Conservation (phyloP, 2,113 vertebrate genomes). For the Orientallactaga bullata region DNA sequence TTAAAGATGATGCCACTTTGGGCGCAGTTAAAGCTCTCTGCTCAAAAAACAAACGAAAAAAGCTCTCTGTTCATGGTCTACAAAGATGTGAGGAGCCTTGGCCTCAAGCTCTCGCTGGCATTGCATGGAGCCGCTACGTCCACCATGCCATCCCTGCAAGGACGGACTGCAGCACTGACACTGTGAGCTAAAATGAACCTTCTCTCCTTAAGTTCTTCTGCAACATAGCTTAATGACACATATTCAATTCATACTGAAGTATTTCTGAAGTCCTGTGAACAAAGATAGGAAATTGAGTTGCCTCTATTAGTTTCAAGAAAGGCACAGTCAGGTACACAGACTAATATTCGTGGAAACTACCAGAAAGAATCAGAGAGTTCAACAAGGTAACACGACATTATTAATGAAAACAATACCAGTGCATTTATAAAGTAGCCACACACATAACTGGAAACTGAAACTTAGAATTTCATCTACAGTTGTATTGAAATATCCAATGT, state of each 20-base stretch:
- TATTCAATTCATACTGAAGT: neutral
- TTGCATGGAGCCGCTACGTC: too few species aligned
- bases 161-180: too few species aligned
- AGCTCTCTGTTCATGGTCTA: too few species aligned
- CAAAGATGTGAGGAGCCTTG: too few species aligned
- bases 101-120: too few species aligned
- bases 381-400: neutral
- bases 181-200: too few species aligned
- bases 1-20: too few species aligned
- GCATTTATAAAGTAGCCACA: neutral
- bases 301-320: neutral
- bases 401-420: neutral
- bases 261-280: neutral
- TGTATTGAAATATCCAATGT: neutral
- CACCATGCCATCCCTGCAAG: too few species aligned
- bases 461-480: neutral
- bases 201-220: too few species aligned
- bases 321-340: neutral
- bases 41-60: too few species aligned
- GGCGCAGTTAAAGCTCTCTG: too few species aligned
- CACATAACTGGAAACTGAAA: neutral
- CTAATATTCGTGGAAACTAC: neutral
- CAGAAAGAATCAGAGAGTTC: neutral
- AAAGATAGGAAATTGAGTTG: neutral
- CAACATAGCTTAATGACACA: neutral